Evolutionary conservation across 2,797 vertebrate species (phyloP).

Genomic region (Labeo calbasu): DNA sequence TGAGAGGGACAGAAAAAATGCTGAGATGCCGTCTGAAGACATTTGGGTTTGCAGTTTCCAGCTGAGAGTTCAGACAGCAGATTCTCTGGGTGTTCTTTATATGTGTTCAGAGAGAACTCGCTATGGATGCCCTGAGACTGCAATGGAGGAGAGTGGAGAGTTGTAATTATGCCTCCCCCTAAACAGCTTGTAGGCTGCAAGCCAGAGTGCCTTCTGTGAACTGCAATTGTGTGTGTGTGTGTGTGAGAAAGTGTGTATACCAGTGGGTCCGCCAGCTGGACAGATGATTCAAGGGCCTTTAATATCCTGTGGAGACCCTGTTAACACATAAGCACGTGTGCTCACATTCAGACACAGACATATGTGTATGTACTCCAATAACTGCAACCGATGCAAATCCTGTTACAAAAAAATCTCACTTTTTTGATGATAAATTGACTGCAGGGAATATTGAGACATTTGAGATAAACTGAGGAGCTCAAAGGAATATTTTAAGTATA

Average conservation of each 20-base stretch:
- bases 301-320: constrained; percentile 54
- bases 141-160: constrained; percentile 24
- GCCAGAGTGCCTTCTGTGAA: constrained; percentile 53
- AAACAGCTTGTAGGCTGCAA: constrained; percentile 55
- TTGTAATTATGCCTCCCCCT: constrained; percentile 58
- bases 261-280: constrained; percentile 51
- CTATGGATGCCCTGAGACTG: constrained; percentile 41
- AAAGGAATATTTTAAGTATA: background rate
- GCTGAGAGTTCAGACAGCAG: constrained; percentile 29
- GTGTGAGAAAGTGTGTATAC: constrained; percentile 30
- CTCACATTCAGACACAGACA: constrained; percentile 44
- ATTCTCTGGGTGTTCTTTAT: constrained; percentile 38
- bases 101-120: constrained; percentile 13
- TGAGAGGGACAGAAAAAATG: constrained; percentile 4
- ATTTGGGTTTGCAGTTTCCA: constrained; percentile 38
- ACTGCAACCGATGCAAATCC: constrained; percentile 28
- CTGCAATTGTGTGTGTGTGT: constrained; percentile 40
- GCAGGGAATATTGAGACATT: background rate
- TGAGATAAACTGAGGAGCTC: background rate
- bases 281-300: constrained; percentile 54
- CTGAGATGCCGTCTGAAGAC: constrained; percentile 17
- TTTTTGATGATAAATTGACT: constrained; percentile 15
- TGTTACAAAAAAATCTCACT: background rate
- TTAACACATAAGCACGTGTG: constrained; percentile 47
- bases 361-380: constrained; percentile 27